Evolutionary conservation across 2,888 invertebrate species (phyloP).

Genomic region (Drosophila koepferae): DNA sequence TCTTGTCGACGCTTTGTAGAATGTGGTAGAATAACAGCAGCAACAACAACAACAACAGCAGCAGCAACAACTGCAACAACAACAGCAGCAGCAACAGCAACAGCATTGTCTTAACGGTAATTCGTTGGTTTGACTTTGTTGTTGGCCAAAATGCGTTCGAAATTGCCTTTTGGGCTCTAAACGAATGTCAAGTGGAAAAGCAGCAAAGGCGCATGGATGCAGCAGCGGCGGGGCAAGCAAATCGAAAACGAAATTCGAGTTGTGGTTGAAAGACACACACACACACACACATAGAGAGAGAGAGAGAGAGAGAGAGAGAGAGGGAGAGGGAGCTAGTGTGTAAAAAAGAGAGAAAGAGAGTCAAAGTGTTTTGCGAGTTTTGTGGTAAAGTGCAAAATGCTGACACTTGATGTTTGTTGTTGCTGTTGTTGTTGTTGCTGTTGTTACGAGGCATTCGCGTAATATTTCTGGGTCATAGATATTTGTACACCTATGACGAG

Average conservation of each 20-base stretch:
- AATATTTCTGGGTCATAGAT: conserved; percentile 74
- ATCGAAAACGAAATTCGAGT: conserved; percentile 11
- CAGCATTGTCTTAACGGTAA: conserved; percentile 38
- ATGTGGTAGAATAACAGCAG: conserved; percentile 51
- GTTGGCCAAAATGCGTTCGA: conserved; percentile 43
- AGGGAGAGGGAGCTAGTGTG: conserved; percentile 2
- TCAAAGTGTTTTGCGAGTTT: conserved; percentile 32
- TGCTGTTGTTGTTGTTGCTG: conserved; percentile 29
- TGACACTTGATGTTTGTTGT: conserved; percentile 61
- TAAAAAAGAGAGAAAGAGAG: neutral
- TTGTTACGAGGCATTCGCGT: conserved; percentile 58
- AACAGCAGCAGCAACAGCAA: neutral
- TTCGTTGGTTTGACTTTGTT: conserved; percentile 20
- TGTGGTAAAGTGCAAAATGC: conserved; percentile 60
- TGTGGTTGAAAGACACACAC: conserved; percentile 3
- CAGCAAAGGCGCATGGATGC: conserved; percentile 3
- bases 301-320: neutral
- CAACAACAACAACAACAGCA: neutral
- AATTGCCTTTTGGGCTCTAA: conserved; percentile 36
- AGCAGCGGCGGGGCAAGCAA: neutral
- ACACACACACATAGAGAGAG: neutral
- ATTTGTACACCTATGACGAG: conserved; percentile 38
- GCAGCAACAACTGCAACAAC: conserved; percentile 11
- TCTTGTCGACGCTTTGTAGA: conserved; percentile 46
- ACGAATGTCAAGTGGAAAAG: conserved; percentile 64